A percentile compares a stretch with the other conserved stretches of the same genome.
Evolutionary conservation across 2,797 vertebrate genomes (phyloP).

Genomic region (Cuniculus paca): DNA sequence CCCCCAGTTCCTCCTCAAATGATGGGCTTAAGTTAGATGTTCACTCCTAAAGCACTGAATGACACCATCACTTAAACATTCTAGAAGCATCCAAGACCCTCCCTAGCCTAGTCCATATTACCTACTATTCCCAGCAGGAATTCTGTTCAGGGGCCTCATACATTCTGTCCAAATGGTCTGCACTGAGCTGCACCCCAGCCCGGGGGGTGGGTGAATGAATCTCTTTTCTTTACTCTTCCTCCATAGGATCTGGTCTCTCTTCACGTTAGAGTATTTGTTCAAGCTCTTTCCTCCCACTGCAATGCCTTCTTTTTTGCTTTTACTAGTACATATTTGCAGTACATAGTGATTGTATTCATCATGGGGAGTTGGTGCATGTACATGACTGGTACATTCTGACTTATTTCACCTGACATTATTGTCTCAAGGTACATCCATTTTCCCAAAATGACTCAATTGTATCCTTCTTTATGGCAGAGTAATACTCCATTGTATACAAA

Average conservation of each 20-base stretch:
- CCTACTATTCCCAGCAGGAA: background rate
- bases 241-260: background rate
- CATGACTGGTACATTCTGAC: background rate
- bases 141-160: background rate
- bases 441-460: background rate
- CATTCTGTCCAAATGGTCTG: background rate
- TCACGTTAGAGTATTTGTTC: background rate
- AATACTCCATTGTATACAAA: background rate
- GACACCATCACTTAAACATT: background rate
- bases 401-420: background rate
- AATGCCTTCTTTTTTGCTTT: background rate
- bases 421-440: background rate
- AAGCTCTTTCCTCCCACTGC: background rate
- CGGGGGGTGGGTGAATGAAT: background rate
- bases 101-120: background rate
- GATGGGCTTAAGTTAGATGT: background rate
- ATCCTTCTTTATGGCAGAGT: background rate
- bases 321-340: background rate
- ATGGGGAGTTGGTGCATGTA: background rate
- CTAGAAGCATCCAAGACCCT: background rate
- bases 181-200: background rate
- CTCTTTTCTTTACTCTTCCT: background rate
- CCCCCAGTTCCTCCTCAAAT: background rate
- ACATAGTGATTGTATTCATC: background rate
- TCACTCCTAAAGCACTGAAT: background rate